Evolutionary conservation across 2,888 invertebrate genomes (phyloP).

Genomic region (Atethmia centrago): DNA sequence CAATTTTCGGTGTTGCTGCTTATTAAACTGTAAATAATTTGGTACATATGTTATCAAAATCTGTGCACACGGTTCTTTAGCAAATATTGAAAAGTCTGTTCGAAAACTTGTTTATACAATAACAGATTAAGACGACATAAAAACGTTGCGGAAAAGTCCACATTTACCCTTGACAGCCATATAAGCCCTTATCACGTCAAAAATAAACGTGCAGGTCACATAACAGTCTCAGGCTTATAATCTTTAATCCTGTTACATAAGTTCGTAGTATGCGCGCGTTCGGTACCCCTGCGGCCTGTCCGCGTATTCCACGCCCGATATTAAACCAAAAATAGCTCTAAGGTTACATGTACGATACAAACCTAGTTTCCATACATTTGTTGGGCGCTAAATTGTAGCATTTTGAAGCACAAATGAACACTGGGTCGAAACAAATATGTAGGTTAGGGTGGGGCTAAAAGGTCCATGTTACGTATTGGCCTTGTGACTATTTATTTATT

Average conservation of each 20-base stretch:
- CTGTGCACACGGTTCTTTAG: not conserved
- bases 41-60: not conserved
- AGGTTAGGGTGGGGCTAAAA: too few relatives aligned
- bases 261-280: constrained; percentile 28
- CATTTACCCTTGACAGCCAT: not conserved
- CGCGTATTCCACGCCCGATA: constrained; percentile 52
- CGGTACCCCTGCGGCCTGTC: constrained; percentile 38
- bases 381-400: constrained; percentile 46
- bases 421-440: constrained; percentile 49
- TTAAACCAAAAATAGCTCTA: constrained; percentile 62
- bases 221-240: constrained; percentile 18
- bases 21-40: not conserved
- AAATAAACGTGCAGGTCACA: constrained; percentile 13
- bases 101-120: not conserved
- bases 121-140: not conserved
- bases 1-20: not conserved
- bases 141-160: not conserved
- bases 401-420: constrained; percentile 58
- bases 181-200: constrained; percentile 12
- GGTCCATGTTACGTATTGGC: too few relatives aligned
- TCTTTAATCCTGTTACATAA: constrained; percentile 56
- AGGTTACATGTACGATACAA: constrained; percentile 52
- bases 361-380: constrained; percentile 42
- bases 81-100: not conserved
- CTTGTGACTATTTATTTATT: too few relatives aligned